These are phyloP conservation scores for Triops longicaudatus DNA, from an alignment of 1,140 invertebrate genomes.

Conservation along the genomic window DNA sequence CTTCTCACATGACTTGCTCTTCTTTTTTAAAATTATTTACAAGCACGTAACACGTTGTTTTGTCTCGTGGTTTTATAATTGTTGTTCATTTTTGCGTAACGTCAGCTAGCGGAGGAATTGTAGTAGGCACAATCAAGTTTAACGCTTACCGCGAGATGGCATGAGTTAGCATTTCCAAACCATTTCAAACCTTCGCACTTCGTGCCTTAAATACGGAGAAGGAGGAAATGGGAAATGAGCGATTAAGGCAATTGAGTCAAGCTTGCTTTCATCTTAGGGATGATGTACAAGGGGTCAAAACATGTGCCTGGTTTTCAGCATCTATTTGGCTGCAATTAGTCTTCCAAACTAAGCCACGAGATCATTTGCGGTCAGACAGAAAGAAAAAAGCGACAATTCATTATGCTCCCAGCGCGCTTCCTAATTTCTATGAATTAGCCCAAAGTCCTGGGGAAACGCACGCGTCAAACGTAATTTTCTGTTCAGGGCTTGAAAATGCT, in stretches of 20 bases:
- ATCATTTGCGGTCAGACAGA: not conserved
- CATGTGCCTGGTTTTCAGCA: not conserved
- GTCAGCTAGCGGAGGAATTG: no score
- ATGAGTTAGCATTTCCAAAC: not conserved
- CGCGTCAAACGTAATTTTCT: not conserved
- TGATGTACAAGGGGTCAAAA: constrained; percentile 15
- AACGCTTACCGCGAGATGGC: no score
- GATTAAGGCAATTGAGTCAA: constrained; percentile 2
- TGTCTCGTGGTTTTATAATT: no score
- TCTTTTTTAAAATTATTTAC: no score
- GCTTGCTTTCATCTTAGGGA: constrained; percentile 1
- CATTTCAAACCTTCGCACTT: not conserved
- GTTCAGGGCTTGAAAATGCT: not conserved
- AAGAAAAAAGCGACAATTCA: constrained; percentile 7
- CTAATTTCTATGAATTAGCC: not conserved
- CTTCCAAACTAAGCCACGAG: not conserved
- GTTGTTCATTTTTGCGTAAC: no score
- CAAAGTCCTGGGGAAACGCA: not conserved
- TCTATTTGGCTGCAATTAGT: not conserved
- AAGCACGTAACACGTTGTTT: no score
- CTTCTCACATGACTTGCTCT: no score
- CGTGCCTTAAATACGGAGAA: not conserved
- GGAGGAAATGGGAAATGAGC: not conserved
- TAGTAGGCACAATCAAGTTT: no score
- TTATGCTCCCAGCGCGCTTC: not conserved